Evolutionary conservation across 2,888 invertebrate genomes (phyloP), one percentile per base, ranked within the genome.

Genomic region (Cheilosia grossa): DNA sequence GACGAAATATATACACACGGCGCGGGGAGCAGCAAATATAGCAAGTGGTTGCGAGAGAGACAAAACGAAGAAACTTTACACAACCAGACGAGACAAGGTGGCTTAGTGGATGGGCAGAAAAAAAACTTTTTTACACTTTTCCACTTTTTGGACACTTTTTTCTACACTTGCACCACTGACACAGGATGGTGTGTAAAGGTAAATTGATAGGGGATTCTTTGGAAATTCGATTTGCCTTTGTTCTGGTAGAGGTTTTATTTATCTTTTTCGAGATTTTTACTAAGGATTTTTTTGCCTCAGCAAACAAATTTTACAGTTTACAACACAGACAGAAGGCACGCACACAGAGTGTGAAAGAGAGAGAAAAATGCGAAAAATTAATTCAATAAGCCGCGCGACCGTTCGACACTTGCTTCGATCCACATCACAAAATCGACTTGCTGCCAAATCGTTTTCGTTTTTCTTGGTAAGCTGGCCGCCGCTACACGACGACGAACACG

Each of bases 401-500:
- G 81, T 56, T 69, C 63, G 75, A 81, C 85, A 85, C 81, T 85
- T 72, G 81, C 81, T 77, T 64, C 75, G 72, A 77, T 81, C 75
- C 85, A 85, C 81, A 85, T 67, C 85, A 81, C 54, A 85, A 81
- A 81, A 66, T 81, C 42, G 70, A 85, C 85, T 85, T 81, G 85
- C 66, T 61, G 40, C 64, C 66, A 54, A 61, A 49, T 61, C 61
- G 67, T 56, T 81, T 66, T 75, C 49, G 58, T 51, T 80, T 80
- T 80, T 80, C 74, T 63, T 80, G 69, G 74, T 69, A 58, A 49
- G 66, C 59, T 77, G 67, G 30, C 67, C 54, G 82, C 63, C 53
- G 64, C 58, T 58, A 40, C 63, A 59, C 30, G 4, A 6, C 15
- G 10, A 42, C 77, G 53, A 49, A 70, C 69, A 81, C 75, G 81